phyloP scores from a whole-genome alignment of 37 sponge, comb jelly and placozoan genomes.

The Ianthella basta region DNA sequence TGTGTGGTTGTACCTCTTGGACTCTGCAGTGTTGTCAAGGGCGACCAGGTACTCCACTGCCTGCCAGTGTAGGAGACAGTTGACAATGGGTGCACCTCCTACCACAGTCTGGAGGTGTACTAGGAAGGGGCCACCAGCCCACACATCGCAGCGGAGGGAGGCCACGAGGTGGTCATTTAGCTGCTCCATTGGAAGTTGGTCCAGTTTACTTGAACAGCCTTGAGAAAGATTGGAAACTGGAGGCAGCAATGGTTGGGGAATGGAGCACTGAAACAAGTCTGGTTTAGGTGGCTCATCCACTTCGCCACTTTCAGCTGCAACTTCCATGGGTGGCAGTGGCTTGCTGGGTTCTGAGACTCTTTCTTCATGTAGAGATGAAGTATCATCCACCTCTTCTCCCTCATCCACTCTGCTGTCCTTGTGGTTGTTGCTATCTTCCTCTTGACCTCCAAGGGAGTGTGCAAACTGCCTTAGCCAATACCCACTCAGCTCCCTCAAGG shows the following conservation, averaged over 20 bases:
- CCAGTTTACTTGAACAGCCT: background rate
- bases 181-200: background rate
- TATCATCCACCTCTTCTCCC: background rate
- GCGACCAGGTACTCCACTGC: slow-evolving; percentile 61
- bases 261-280: no score
- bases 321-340: background rate
- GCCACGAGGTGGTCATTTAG: slow-evolving; percentile 49
- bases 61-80: slow-evolving; percentile 68
- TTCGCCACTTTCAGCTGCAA: background rate
- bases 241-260: background rate
- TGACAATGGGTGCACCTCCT: background rate
- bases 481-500: background rate
- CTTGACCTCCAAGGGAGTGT: background rate
- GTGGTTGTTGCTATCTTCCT: no score
- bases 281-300: background rate
- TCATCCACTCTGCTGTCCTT: background rate
- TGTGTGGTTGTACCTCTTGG: background rate
- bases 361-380: background rate
- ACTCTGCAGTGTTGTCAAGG: background rate
- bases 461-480: slow-evolving; percentile 1
- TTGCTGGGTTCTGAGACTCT: background rate
- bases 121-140: slow-evolving; percentile 58
- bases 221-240: no score
- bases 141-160: slow-evolving; percentile 52
- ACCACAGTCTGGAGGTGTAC: slow-evolving; percentile 7